phyloP scores from a whole-genome alignment of 2,113 vertebrate genomes.

The Hippocampus barbouri region DNA sequence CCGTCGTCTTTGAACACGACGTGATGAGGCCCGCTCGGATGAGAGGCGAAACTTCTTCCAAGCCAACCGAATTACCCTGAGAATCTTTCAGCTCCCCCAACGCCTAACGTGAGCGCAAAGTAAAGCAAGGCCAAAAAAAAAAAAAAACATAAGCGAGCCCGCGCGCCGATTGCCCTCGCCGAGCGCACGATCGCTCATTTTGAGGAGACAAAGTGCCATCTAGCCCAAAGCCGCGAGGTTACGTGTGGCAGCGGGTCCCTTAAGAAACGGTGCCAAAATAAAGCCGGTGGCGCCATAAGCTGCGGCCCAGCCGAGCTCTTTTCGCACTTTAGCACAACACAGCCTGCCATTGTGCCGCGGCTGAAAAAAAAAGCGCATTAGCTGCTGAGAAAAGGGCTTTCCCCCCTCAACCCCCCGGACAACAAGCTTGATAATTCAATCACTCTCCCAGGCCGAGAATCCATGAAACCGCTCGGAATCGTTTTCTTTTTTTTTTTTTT shows the following conservation, averaged over 20 bases:
- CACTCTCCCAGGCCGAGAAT: slow-evolving; percentile 43
- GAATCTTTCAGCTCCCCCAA: too few species aligned
- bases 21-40: background rate
- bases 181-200: background rate
- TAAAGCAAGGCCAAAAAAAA: too few species aligned
- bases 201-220: slow-evolving; percentile 39
- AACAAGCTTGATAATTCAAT: slow-evolving; percentile 73
- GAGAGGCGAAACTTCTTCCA: background rate
- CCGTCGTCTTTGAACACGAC: background rate
- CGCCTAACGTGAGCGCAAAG: too few species aligned
- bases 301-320: slow-evolving; percentile 50
- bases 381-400: slow-evolving; percentile 60
- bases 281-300: slow-evolving; percentile 67
- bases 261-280: slow-evolving; percentile 55
- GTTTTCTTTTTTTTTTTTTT: slow-evolving; percentile 23
- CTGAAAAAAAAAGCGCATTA: slow-evolving; percentile 65
- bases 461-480: slow-evolving; percentile 20
- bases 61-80: background rate
- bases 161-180: background rate
- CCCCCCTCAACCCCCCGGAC: slow-evolving; percentile 57
- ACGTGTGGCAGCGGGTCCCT: slow-evolving; percentile 61
- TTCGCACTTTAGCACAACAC: slow-evolving; percentile 60
- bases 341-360: slow-evolving; percentile 59
- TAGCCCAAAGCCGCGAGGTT: slow-evolving; percentile 58
- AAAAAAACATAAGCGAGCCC: background rate